Conservation (phyloP, 2,888 invertebrate genomes). For the Hyalella azteca region DNA sequence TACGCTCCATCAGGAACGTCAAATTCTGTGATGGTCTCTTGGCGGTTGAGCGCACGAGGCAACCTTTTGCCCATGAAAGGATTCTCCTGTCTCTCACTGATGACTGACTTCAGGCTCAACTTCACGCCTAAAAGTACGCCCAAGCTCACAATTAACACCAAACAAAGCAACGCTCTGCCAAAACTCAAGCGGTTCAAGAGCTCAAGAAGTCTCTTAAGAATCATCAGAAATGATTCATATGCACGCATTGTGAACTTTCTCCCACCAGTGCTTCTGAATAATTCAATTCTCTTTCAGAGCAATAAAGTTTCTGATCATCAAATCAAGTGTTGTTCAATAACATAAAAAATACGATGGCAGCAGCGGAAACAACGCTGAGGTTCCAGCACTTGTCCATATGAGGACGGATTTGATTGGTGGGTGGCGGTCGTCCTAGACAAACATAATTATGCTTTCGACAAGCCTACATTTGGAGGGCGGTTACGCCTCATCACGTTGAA, state of each 20-base stretch:
- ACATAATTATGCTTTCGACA: conserved; percentile 24
- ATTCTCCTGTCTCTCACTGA: neutral
- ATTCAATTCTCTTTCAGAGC: neutral
- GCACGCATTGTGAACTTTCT: neutral
- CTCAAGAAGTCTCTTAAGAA: neutral
- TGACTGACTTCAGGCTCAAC: neutral
- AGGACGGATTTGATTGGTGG: neutral
- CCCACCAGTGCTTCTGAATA: neutral
- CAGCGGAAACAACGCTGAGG: neutral
- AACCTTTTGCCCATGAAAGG: conserved; percentile 14
- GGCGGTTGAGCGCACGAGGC: neutral
- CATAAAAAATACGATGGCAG: neutral
- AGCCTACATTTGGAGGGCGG: neutral
- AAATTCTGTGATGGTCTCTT: neutral
- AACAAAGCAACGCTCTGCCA: neutral
- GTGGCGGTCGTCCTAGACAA: conserved; percentile 3
- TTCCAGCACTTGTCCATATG: neutral
- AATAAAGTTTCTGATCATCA: neutral
- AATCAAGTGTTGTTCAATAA: no score
- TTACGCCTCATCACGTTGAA: neutral
- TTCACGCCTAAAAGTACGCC: conserved; percentile 15
- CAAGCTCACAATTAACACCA: neutral
- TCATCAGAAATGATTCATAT: neutral
- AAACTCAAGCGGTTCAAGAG: neutral
- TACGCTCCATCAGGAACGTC: neutral